These are phyloP conservation scores for Noturus placidus DNA, from an alignment of 2,113 vertebrate genomes.

Conservation along the genomic window DNA sequence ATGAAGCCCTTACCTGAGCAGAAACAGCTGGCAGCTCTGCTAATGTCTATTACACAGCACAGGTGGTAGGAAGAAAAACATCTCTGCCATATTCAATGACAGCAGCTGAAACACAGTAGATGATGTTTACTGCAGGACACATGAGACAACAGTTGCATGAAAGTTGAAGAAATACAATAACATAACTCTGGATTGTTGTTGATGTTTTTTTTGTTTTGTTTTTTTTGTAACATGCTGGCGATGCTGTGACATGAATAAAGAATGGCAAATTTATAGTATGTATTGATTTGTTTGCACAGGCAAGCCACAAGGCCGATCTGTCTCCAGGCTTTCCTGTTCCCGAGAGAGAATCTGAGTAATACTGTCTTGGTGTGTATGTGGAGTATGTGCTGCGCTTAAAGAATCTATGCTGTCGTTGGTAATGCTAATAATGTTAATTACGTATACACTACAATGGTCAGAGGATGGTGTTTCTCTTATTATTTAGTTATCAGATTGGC, in stretches of 20 bases:
- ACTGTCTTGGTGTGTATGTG: no score
- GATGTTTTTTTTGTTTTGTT: not conserved
- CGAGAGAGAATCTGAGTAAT: slow-evolving; percentile 57
- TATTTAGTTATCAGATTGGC: not conserved
- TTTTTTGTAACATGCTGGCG: not conserved
- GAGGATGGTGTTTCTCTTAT: not conserved
- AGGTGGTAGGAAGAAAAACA: slow-evolving; percentile 17
- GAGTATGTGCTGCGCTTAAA: slow-evolving; percentile 42
- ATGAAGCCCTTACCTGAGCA: slow-evolving; percentile 20
- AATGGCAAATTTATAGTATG: not conserved
- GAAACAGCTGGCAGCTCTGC: slow-evolving; percentile 42
- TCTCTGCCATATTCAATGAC: not conserved
- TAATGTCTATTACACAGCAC: slow-evolving; percentile 12
- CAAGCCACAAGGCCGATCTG: not conserved
- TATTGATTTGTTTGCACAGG: slow-evolving; percentile 14
- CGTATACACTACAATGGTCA: not conserved
- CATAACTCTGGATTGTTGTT: not conserved
- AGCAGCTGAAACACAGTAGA: not conserved
- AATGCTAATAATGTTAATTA: not conserved
- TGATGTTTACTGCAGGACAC: not conserved
- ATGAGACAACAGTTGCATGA: not conserved
- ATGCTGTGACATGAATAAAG: not conserved
- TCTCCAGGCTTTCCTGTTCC: slow-evolving; percentile 50
- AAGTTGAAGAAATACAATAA: not conserved
- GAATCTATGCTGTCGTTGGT: not conserved